Evolutionary conservation across 2,113 vertebrate genomes (phyloP), one percentile per base, ranked within the genome.

Genomic region (Pheucticus melanocephalus): DNA sequence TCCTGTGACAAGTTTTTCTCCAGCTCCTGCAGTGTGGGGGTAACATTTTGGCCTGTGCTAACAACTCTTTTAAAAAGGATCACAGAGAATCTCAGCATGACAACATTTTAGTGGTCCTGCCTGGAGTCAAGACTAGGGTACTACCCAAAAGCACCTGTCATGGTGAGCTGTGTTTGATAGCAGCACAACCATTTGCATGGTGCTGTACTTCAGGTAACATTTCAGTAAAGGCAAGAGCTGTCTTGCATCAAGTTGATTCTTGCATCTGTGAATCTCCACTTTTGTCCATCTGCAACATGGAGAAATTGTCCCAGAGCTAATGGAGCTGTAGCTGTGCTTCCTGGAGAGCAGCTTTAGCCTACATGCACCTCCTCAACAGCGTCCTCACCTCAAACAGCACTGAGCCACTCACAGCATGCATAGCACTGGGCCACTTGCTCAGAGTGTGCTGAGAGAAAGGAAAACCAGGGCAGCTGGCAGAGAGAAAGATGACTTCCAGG

Each of bases 281-380:
- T 88, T 39, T 61, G 10, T 31, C 71, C 42, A 64, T 14, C 56
- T 61, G 51, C 0, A 0, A 40, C 21, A 37, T 0, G 5, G 6
- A 63, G 25, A 66, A 76, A 80, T 22, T n/a, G 22, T 10, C 28
- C n/a, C 42, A 53, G 5, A 53, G 28, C 27, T 25, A 48, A 65
- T 0, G 22, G 18, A 65, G 60, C 54, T 8, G 10, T 12, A 69
- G 50, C 9, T 48, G 51, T 53, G n/a, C 31, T 75, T 75, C 42
- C 76, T 33, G 20, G 42, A 20, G 28, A 68, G 63, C 57, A 71
- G n/a, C 15, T 63, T 57, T 21, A 68, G 31, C 22, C 28, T 15
- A 45, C 11, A 4, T 0, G 1, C 25, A 60, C 35, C 18, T 50
- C 54, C 18, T 82, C 60, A 73, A 18, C 44, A 19, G 18, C 2